A percentile compares a stretch with the other conserved stretches of the same genome.
Conservation (phyloP, 2,888 invertebrate species). For the Drosophila koepferae region DNA sequence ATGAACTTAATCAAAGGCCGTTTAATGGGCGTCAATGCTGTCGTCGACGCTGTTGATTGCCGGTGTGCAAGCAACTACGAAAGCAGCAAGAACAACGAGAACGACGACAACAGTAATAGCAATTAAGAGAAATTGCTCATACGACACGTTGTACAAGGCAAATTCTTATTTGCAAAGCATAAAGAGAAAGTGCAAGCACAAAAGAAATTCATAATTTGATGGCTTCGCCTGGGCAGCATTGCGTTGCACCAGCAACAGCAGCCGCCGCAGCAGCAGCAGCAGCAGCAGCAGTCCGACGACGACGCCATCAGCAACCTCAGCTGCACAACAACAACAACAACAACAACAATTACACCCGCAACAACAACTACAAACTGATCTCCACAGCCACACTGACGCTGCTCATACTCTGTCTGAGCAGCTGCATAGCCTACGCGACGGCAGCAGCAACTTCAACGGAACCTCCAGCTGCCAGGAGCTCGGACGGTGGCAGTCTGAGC, state of each 20-base stretch:
- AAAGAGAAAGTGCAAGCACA: neutral
- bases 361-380: constrained; percentile 69
- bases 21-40: constrained; percentile 38
- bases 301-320: constrained; percentile 42
- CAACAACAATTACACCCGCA: constrained; percentile 45
- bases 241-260: constrained; percentile 53
- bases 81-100: constrained; percentile 5
- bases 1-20: constrained; percentile 41
- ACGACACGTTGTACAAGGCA: constrained; percentile 31
- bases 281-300: constrained; percentile 33
- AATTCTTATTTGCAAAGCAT: neutral
- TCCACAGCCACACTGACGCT: constrained; percentile 69
- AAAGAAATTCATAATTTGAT: constrained; percentile 51
- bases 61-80: constrained; percentile 23
- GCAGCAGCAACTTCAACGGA: constrained; percentile 33
- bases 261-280: constrained; percentile 57
- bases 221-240: constrained; percentile 66
- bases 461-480: constrained; percentile 7
- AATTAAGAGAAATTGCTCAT: constrained; percentile 18
- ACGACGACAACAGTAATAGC: constrained; percentile 8
- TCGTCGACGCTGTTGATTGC: constrained; percentile 37
- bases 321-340: constrained; percentile 26
- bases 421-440: constrained; percentile 71
- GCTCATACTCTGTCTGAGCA: constrained; percentile 68
- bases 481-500: constrained; percentile 7